A percentile compares a stretch with the other conserved stretches of the same genome.
Conservation (phyloP, 1,140 invertebrate species). For the Phortica variegata region DNA sequence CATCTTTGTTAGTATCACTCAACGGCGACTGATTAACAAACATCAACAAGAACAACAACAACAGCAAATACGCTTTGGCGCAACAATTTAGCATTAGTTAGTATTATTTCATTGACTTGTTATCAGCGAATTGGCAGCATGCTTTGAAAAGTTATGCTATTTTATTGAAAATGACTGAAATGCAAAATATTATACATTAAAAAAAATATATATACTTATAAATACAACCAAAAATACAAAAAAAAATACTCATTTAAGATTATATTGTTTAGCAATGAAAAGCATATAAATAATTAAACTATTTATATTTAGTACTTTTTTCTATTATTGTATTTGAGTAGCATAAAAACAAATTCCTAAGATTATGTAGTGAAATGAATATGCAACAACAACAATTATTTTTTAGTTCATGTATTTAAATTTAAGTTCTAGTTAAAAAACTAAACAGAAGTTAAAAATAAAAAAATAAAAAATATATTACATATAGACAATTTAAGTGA, state of each 20-base stretch:
- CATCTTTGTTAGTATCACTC: too few relatives aligned
- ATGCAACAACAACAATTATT: too few relatives aligned
- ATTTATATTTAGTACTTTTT: background rate
- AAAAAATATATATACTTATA: conserved; percentile 47
- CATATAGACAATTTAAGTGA: conserved; percentile 24
- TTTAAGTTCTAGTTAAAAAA: conserved; percentile 35
- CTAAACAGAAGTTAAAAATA: conserved; percentile 22
- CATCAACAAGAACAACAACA: too few relatives aligned
- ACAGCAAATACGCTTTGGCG: conserved; percentile 21
- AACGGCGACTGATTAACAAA: too few relatives aligned
- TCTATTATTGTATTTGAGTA: background rate
- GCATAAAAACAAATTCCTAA: conserved; percentile 17
- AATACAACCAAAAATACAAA: too few relatives aligned
- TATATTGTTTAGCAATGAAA: background rate
- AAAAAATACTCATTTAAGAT: conserved; percentile 10
- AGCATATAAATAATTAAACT: background rate
- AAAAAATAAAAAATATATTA: conserved; percentile 8
- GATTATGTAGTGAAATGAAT: conserved; percentile 21
- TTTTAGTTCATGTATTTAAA: conserved; percentile 35
- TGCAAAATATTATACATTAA: too few relatives aligned
- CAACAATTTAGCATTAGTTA: conserved; percentile 9
- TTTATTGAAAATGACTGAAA: conserved; percentile 40
- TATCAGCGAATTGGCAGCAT: background rate
- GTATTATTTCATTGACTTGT: background rate
- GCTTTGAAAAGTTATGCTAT: conserved; percentile 1